Base-by-base conservation (phyloP, 2,888 invertebrate genomes). In the Dynastes tityus region DNA sequence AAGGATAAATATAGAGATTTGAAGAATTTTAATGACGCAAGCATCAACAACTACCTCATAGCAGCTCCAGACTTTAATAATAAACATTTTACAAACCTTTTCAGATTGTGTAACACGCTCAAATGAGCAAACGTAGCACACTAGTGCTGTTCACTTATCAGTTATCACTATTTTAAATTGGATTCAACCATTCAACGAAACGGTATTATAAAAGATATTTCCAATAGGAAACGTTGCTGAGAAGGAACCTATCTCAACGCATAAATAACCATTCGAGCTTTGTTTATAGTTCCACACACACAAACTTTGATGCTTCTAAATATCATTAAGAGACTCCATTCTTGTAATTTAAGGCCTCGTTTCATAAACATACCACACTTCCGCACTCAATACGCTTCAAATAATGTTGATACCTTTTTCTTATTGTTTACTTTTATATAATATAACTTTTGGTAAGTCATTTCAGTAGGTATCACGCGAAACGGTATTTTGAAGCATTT, bases 21-120 rank as follows among this genome's bases (percentile, higher is more conserved):
- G 49, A 68, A 49, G 68, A 68, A 68, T 68, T 49, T 68, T 49
- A 68, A 68, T 68, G 49, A 68, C 68, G 68, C 22, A 68, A 68
- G 45, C 45, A 45, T 45, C 45, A 45, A 58, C 27, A 22, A 16
- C 68, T 68, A 68, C 68, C 22, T 45, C 68, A 13, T 40, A 65
- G 13, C 40, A 13, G 9, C 8, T 2, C 45, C 11, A 1, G 65
- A 32, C 8, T 16, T 65, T 40, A 37, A 40, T 65, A 16, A 55
- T 5, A 55, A 55, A 55, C 55, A 55, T 55, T 55, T 55, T 55
- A n/a, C 3, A 55, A 55, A 22, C n/a, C 55, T 16, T 16, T 65
- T 65, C 37, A 16, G 8, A 37, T 65, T 65, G 65, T 65, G 65
- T 22, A 65, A 65, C 32, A 32, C 65, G 16, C 37, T 65, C 16